Percentiles rank a stretch among this genome's conserved stretches.
phyloP scores from a whole-genome alignment of 2,797 vertebrate species.

The Syndactyla subalaris region DNA sequence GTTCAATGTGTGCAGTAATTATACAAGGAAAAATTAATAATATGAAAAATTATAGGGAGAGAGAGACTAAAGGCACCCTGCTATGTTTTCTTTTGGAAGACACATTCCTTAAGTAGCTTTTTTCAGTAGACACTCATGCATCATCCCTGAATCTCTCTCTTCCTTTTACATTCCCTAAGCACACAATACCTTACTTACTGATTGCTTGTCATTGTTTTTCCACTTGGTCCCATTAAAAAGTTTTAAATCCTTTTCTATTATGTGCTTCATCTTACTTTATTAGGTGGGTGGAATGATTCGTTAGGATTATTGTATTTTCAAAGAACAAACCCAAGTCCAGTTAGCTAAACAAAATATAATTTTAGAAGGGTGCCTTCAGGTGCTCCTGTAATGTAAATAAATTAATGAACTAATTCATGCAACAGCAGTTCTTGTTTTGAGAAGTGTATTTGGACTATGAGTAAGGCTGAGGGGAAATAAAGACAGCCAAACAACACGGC shows the following conservation, averaged over 20 bases:
- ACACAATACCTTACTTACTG: not conserved
- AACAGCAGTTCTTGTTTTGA: constrained; percentile 13
- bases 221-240: not conserved
- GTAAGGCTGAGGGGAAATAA: not conserved
- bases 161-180: not conserved
- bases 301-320: constrained; percentile 20
- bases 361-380: constrained; percentile 30
- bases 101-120: not conserved
- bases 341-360: constrained; percentile 10
- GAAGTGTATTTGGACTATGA: not conserved
- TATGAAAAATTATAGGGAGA: not conserved
- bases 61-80: not conserved
- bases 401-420: constrained; percentile 6
- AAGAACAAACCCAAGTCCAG: constrained; percentile 18
- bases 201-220: constrained; percentile 18
- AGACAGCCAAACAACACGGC: not conserved
- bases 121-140: not conserved
- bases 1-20: not conserved
- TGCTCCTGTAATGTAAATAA: constrained; percentile 46
- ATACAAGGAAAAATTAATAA: not conserved
- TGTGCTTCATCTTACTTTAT: not conserved
- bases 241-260: constrained; percentile 3
- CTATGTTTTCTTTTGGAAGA: not conserved
- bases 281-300: constrained; percentile 35
- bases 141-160: not conserved